Percentiles rank a stretch among this genome's conserved stretches.
Evolutionary conservation across 2,888 invertebrate species (phyloP).

Genomic region (Lepetodrilus schrolli): DNA sequence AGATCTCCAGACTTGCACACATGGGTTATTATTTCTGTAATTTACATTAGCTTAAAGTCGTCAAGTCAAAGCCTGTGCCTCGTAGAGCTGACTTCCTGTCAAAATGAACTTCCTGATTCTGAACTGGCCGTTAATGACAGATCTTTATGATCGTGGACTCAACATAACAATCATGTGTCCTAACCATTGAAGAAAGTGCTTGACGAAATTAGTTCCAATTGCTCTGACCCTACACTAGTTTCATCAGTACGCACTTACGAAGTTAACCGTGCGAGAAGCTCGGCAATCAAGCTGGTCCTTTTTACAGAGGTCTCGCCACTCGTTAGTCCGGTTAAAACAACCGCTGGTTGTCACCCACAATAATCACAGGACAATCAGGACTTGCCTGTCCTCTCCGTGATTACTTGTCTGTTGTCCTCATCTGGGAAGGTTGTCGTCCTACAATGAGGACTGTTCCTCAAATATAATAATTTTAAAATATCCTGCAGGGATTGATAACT

Average conservation of each 20-base stretch:
- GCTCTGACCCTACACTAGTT: conserved; percentile 36
- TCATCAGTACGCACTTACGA: conserved; percentile 16
- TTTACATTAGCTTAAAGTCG: conserved; percentile 33
- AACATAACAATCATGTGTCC: conserved; percentile 37
- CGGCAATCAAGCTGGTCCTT: conserved; percentile 10
- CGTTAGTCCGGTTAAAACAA: conserved; percentile 29
- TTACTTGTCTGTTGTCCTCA: too few species aligned
- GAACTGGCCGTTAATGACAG: conserved; percentile 31
- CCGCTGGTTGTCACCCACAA: neutral
- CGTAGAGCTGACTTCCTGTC: conserved; percentile 27
- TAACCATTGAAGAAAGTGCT: conserved; percentile 33
- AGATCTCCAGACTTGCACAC: conserved; percentile 14
- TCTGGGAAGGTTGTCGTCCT: too few species aligned
- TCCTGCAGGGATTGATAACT: too few species aligned
- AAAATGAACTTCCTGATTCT: conserved; percentile 31
- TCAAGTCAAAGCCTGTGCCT: conserved; percentile 16
- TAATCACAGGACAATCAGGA: conserved; percentile 24
- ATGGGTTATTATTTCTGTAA: conserved; percentile 28
- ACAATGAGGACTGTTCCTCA: too few species aligned
- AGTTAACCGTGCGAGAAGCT: neutral
- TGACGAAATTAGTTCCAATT: conserved; percentile 39
- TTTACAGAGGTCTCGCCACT: neutral
- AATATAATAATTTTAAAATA: too few species aligned
- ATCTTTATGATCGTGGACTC: conserved; percentile 32
- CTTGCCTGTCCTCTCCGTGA: too few species aligned